Conservation (phyloP, 2,797 vertebrate species). For the Cygnus olor region DNA sequence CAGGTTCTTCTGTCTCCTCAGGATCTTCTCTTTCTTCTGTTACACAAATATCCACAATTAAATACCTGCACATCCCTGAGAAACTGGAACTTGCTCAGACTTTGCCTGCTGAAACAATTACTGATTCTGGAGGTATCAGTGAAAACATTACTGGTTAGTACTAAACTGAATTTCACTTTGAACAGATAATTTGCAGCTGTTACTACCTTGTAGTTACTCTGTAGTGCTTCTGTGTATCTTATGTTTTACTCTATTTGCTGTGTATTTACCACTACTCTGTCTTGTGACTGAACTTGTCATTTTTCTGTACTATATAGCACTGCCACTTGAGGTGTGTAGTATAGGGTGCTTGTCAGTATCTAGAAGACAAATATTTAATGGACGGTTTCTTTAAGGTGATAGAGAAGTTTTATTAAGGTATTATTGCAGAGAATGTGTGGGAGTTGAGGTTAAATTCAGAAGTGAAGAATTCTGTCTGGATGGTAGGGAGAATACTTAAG, state of each 20-base stretch:
- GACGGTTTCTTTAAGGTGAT: not conserved
- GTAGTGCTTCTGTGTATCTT: not conserved
- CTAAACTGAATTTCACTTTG: not conserved
- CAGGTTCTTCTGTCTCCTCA: slow-evolving; percentile 76
- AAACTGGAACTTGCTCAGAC: slow-evolving; percentile 72
- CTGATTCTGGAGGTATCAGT: slow-evolving; percentile 18
- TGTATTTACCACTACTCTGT: not conserved
- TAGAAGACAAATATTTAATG: not conserved
- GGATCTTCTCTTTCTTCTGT: slow-evolving; percentile 74
- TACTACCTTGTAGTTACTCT: not conserved
- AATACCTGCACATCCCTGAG: slow-evolving; percentile 71
- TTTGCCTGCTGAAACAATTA: slow-evolving; percentile 31
- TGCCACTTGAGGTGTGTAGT: not conserved
- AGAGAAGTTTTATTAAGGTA: not conserved
- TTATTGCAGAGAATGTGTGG: not conserved
- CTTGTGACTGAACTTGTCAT: not conserved
- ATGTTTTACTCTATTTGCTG: not conserved
- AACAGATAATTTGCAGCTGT: not conserved
- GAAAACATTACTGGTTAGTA: slow-evolving; percentile 5
- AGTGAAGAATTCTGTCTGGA: not conserved
- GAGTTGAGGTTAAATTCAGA: not conserved
- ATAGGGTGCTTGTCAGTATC: not conserved
- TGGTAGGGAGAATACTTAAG: not conserved
- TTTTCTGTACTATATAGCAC: not conserved
- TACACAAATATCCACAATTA: slow-evolving; percentile 71